These are phyloP conservation scores for Poecile atricapillus DNA, from an alignment of 2,113 vertebrate species.

Conservation along the genomic window DNA sequence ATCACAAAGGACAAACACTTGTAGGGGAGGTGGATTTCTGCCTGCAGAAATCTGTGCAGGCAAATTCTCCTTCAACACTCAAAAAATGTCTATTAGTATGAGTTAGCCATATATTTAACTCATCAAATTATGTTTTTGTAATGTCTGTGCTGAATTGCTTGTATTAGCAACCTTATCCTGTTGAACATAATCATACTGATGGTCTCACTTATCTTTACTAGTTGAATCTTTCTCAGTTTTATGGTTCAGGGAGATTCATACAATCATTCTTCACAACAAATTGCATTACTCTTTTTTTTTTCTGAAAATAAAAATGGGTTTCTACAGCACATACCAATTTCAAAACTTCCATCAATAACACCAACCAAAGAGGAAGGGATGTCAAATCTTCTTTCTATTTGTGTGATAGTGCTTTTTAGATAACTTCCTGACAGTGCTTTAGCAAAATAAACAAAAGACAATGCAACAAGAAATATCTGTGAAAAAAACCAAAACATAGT, in stretches of 20 bases:
- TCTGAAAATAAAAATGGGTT: not conserved
- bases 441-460: conserved; percentile 92
- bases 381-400: conserved; percentile 93
- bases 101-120: not conserved
- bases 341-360: conserved; percentile 92
- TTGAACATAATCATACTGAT: not conserved
- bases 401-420: conserved; percentile 94
- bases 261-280: not conserved
- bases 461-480: conserved; percentile 86
- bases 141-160: not conserved
- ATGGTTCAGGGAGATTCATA: not conserved
- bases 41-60: not conserved
- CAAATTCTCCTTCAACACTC: not conserved
- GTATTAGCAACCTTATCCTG: not conserved
- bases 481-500: not conserved
- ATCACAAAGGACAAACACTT: not conserved
- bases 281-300: not conserved
- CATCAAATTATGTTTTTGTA: not conserved
- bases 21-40: not conserved
- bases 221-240: not conserved
- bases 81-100: not conserved
- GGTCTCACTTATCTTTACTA: not conserved
- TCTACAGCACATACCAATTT: conserved; percentile 84
- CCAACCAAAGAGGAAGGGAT: conserved; percentile 92
- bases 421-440: conserved; percentile 92